Conservation (phyloP, 2,797 vertebrate species). For the Acanthurus leucopareius region DNA sequence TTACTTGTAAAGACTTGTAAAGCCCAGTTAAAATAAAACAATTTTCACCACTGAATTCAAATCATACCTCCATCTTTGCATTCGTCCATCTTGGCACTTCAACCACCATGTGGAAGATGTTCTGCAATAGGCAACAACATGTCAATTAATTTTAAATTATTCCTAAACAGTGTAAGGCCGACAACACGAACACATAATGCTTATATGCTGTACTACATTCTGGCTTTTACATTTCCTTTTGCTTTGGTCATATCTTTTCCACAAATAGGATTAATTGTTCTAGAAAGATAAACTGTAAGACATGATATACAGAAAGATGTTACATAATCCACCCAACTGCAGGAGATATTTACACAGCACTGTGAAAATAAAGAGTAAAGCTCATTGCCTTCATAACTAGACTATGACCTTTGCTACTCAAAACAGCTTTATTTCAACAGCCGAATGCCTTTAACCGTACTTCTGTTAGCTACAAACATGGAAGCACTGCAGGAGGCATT, state of each 20-base stretch:
- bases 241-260: neutral
- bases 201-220: neutral
- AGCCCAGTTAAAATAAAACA: neutral
- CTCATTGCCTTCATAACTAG: conserved; percentile 52
- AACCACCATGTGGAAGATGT: conserved; percentile 95
- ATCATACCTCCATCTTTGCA: conserved; percentile 97
- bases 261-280: conserved; percentile 1
- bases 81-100: conserved; percentile 99
- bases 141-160: neutral
- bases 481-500: neutral
- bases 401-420: conserved; percentile 47
- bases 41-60: neutral
- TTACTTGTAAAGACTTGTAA: conserved; percentile 13
- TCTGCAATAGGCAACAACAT: conserved; percentile 80
- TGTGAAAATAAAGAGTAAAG: conserved; percentile 62
- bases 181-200: neutral
- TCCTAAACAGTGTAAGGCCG: neutral
- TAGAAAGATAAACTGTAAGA: conserved; percentile 30
- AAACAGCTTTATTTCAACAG: no score
- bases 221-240: neutral
- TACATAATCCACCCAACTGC: conserved; percentile 5
- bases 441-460: no score
- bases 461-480: neutral
- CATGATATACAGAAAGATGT: conserved; percentile 27
- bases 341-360: conserved; percentile 34